Evolutionary conservation across 2,113 vertebrate species (phyloP), one percentile per base, ranked within the genome.

Genomic region (Dascyllus trimaculatus): DNA sequence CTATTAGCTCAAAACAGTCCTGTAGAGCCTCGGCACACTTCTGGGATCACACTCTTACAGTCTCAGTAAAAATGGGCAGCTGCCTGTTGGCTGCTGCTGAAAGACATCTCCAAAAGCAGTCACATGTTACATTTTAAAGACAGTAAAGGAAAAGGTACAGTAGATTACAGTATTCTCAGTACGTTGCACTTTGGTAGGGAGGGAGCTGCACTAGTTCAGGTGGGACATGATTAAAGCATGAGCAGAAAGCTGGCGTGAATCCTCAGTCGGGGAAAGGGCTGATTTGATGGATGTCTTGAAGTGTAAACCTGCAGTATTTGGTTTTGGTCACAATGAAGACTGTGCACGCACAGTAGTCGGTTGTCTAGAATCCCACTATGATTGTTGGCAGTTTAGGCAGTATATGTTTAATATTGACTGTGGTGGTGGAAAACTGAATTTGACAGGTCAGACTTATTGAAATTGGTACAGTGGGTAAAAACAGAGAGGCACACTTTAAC

Each of bases 161-260:
- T 26, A 51, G 32, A 40, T 59, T 76, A 26, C 24, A 53, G 11
- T 43, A 24, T 38, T 58, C n/a, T 18, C 22, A 62, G 21, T 45
- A 22, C 24, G 58, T 24, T 62, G 56, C 43, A 49, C 24, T 74
- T 70, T 68, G 29, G 59, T 22, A 1, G 32, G 53, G 21, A 40
- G 22, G n/a, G n/a, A 65, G 65, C 38, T 45, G 40, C 43, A 48
- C 43, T 59, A 13, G 62, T 69, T 75, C 59, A 60, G 67, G 62
- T 70, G 48, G 75, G 64, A 60, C 64, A 84, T 76, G 68, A 80
- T 80, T 86, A 74, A 80, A 81, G 71, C 13, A 63, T 43, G 53
- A 82, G 57, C 61, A 69, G 46, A 29, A 29, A 68, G 60, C 45
- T 24, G 58, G 46, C 58, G 24, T 25, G 52, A 43, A 7, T 61